Evolutionary conservation across 2,113 vertebrate genomes (phyloP).

Genomic region (Ploceus nigricollis): DNA sequence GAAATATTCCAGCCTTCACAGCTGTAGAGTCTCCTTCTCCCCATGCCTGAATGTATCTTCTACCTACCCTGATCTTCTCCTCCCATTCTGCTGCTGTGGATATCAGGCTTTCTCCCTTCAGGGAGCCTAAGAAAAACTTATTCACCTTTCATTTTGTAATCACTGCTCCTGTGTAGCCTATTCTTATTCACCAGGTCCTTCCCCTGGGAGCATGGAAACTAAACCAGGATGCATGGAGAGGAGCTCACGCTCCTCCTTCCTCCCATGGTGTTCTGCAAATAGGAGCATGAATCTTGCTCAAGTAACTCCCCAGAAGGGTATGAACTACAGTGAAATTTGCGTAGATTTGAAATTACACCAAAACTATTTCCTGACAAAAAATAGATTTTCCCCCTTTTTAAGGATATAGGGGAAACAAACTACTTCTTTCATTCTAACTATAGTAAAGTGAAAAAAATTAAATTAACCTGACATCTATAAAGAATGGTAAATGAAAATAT

Average conservation of each 20-base stretch:
- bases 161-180: not conserved
- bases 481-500: not conserved
- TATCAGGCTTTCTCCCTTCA: not conserved
- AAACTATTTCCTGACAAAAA: not conserved
- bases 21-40: not conserved
- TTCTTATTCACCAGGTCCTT: not conserved
- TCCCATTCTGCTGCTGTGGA: not conserved
- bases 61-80: not conserved
- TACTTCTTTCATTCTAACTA: not conserved
- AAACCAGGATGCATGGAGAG: not conserved
- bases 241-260: not conserved
- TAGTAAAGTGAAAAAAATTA: not conserved
- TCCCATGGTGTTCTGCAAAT: not conserved
- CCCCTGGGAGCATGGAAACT: not conserved
- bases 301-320: not conserved
- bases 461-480: not conserved
- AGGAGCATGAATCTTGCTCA: not conserved
- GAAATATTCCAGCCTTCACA: not conserved
- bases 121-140: not conserved
- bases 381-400: accelerated
- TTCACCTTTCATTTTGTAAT: not conserved
- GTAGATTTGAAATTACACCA: not conserved
- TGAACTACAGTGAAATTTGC: not conserved
- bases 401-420: not conserved
- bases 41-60: no score